Evolutionary conservation across 2,888 invertebrate genomes (phyloP).

Genomic region (Periphyllus acericola): DNA sequence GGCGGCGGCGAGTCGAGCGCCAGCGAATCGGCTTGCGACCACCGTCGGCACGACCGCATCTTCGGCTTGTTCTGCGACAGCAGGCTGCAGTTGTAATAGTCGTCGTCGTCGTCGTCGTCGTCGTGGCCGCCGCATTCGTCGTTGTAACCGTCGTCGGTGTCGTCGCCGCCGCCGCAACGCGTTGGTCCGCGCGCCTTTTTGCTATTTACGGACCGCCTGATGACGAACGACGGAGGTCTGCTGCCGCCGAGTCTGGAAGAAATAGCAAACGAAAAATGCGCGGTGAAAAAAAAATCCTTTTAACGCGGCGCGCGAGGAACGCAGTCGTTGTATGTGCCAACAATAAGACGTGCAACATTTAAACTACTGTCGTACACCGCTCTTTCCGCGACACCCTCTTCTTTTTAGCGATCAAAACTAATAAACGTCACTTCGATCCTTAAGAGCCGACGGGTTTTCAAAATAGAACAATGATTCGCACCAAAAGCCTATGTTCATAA

Average conservation of each 20-base stretch:
- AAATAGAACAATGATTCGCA: too few species aligned
- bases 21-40: constrained; percentile 64
- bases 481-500: too few species aligned
- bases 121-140: constrained; percentile 11
- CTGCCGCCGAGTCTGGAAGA: constrained; percentile 33
- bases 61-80: constrained; percentile 63
- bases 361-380: too few species aligned
- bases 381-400: too few species aligned
- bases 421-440: too few species aligned
- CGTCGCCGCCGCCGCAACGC: constrained; percentile 63
- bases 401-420: too few species aligned
- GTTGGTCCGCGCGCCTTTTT: constrained; percentile 58
- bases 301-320: too few species aligned
- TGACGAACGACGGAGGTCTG: constrained; percentile 58
- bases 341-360: too few species aligned
- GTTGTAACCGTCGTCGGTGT: constrained; percentile 25
- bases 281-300: neutral
- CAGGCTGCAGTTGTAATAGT: constrained; percentile 57
- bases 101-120: constrained; percentile 52
- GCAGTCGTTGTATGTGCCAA: too few species aligned
- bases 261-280: neutral
- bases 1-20: constrained; percentile 59
- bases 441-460: too few species aligned
- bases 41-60: constrained; percentile 64
- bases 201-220: constrained; percentile 62